A percentile compares a stretch with the other conserved stretches of the same genome.
These are phyloP conservation scores for Urocynchramus pylzowi DNA, from an alignment of 2,113 vertebrate species.

Conservation along the genomic window DNA sequence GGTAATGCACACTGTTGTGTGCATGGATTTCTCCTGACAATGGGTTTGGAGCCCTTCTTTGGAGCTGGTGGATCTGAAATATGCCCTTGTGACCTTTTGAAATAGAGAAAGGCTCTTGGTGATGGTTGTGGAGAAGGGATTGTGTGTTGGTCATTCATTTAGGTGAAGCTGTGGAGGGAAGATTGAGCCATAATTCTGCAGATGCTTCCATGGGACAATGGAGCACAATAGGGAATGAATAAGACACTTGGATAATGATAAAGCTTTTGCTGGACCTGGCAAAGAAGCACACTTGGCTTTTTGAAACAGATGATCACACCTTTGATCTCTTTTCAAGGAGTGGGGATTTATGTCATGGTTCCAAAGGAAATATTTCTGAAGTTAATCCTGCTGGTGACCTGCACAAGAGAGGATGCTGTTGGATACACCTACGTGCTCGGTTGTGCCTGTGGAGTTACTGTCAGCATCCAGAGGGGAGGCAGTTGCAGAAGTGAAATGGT, in stretches of 20 bases:
- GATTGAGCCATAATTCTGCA: neutral
- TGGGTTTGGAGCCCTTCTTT: neutral
- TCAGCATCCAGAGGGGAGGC: neutral
- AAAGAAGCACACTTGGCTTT: neutral
- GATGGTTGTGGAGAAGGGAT: neutral
- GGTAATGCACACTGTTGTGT: neutral
- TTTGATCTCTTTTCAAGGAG: neutral
- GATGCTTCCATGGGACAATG: neutral
- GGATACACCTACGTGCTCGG: rapidly evolving
- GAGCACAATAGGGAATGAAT: neutral
- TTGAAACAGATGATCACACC: neutral
- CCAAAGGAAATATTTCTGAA: neutral
- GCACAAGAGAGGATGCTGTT: neutral
- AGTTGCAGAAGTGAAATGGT: neutral
- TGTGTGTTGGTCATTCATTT: neutral
- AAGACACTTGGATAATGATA: neutral
- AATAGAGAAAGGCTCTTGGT: neutral
- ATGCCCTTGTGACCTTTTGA: neutral
- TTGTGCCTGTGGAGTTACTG: neutral
- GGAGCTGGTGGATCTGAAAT: neutral
- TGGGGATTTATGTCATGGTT: neutral
- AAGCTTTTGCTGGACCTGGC: neutral
- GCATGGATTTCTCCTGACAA: neutral
- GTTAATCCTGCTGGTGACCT: neutral
- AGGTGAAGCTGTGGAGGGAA: neutral